Base-by-base conservation (phyloP, 1,140 invertebrate genomes). In the Polypedilum pembai region DNA sequence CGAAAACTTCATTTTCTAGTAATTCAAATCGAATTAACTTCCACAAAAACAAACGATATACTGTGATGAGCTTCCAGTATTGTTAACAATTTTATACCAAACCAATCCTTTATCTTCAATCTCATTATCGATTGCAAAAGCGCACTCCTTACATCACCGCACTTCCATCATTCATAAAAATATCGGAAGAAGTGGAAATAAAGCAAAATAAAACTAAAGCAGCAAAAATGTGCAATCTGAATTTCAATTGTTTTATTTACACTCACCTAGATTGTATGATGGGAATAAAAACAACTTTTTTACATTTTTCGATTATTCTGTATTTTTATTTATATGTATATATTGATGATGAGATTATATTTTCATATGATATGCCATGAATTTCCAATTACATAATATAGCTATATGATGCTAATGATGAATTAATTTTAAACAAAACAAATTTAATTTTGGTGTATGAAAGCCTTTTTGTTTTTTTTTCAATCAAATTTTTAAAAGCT, bases 401-500 rank as follows among this genome's bases (percentile, higher is more conserved):
- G 5, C 5, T 33, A 3, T 33, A 33, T 33, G 5, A 33, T 33
- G 1, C 5, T 33, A 33, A 33, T 33, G 45, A 56, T n/a, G 12
- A 4, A 56, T n/a, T n/a, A 56, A 56, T n/a, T 56, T 56, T 12
- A 56, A 56, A 56, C n/a, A 15, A 56, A n/a, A n/a, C 45, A 56
- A 45, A n/a, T n/a, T n/a, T n/a, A 56, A 56, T 56, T 56, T 56
- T 56, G 45, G 12, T 56, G 45, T 56, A 56, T n/a, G n/a, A 56
- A 56, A 56, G 45, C 45, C 45, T 56, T 56, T 56, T 56, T 56
- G 12, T 15, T 12, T 10, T 56, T 15, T n/a, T 45, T 45, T 45
- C 1, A 56, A 56, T 56, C 45, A 12, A 56, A 12, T 56, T 56
- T 56, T 56, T n/a, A 56, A 56, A 56, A 56, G 45, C 45, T 56